Base-by-base conservation (phyloP, 2,113 vertebrate genomes). In the Carlito syrichta region DNA sequence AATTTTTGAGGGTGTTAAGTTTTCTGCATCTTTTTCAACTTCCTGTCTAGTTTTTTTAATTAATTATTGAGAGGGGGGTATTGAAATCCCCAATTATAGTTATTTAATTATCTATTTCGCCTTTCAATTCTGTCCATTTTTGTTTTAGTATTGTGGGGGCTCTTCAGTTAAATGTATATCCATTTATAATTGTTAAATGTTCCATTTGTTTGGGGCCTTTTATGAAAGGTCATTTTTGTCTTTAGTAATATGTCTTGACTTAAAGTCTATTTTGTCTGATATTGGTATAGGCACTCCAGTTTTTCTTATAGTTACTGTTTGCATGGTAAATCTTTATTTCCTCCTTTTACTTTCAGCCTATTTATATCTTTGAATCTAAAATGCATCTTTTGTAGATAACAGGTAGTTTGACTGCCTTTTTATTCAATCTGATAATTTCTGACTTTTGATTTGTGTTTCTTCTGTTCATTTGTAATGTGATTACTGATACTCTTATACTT, bases 291-390 rank as follows among this genome's bases (percentile, higher is more conserved):
- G 8, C 56, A 81, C 16, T 45, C 32, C 14, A 62, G 10, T 16
- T 69, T n/a, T 25, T 93, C n/a, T 93, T 77, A 14, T 60, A 50
- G 23, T 62, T 89, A 50, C 60, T 89, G 4, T 89, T 91, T 88
- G 6, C 20, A 23, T 94, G 73, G 16, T 81, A 12, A 58, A 68
- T 82, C 38, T 63, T 87, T 12, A 92, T 71, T 85, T 71, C 62
- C 32, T 93, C 35, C 19, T 54, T 69, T 89, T 86, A 32, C 3
- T 84, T 93, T 86, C 9, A 63, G 30, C 12, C 63, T 90, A 43
- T 82, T 89, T 94, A n/a, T 95, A 25, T 86, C 54, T 94, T 82
- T 86, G 84, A 88, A 82, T 69, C 38, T 89, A 50, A 88, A 62
- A 38, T 83, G 12, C 94, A 32, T 56, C 43, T 66, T 40, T 92